A percentile compares a stretch with the other conserved stretches of the same genome.
Evolutionary conservation across 2,888 invertebrate species (phyloP).

Genomic region (Pimpla rufipes): DNA sequence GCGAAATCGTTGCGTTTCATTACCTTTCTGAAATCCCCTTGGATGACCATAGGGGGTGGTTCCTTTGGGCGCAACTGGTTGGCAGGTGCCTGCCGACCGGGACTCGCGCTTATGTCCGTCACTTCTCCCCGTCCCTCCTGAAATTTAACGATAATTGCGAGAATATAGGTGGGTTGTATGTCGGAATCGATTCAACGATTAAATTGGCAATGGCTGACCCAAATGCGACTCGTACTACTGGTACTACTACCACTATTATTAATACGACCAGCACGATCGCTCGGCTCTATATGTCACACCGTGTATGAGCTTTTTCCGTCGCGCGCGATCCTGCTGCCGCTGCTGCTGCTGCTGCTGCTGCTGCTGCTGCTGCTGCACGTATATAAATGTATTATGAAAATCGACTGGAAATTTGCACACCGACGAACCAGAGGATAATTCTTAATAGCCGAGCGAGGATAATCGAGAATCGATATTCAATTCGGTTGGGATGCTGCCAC

Average conservation of each 20-base stretch:
- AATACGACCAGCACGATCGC: conserved; percentile 16
- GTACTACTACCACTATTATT: conserved; percentile 42
- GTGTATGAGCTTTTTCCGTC: conserved; percentile 37
- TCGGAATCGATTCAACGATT: conserved; percentile 27
- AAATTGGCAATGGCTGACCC: conserved; percentile 30
- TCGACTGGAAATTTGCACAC: conserved; percentile 66
- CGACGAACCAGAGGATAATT: conserved; percentile 53
- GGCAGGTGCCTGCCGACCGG: conserved; percentile 91
- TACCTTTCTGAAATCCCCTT: conserved; percentile 97
- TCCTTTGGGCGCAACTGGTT: conserved; percentile 87
- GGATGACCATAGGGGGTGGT: conserved; percentile 93
- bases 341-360: no score
- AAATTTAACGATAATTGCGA: conserved; percentile 72
- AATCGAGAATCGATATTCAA: conserved; percentile 69
- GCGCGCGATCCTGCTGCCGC: neutral
- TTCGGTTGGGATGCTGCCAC: conserved; percentile 47
- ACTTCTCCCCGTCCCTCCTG: conserved; percentile 96
- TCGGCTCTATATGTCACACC: neutral
- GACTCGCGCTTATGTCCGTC: conserved; percentile 96
- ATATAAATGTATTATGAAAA: conserved; percentile 65
- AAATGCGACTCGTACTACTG: conserved; percentile 42
- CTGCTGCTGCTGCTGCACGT: neutral
- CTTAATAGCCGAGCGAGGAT: conserved; percentile 56
- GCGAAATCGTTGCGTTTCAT: conserved; percentile 49
- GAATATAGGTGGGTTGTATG: conserved; percentile 7